Evolutionary conservation across 2,797 vertebrate species (phyloP), one percentile per base, ranked within the genome.

Genomic region (Melanotaenia pygmaea): DNA sequence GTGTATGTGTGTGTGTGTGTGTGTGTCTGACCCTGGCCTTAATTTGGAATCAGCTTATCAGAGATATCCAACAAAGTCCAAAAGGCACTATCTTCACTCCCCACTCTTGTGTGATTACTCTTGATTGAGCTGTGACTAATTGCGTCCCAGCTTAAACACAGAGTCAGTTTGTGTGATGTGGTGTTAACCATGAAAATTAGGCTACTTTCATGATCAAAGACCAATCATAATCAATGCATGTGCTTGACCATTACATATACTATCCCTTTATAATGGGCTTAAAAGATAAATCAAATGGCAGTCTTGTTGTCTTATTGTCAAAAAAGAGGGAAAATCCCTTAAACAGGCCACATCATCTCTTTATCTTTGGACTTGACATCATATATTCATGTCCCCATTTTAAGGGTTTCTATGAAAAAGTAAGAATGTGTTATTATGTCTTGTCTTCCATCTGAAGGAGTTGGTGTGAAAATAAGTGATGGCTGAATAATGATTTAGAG

Each of bases 401-500:
- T 50, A 12, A 53, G 2, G 60, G 43, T 6, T 0, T 14, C 14
- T n/a, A 13, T 30, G 1, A 20, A 20, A 43, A 37, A 26, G 16
- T 30, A 32, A 16, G 38, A 38, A 38, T 47, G 43, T 40, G 38
- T 40, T 40, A 11, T 11, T 11, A 1, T 12, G 16, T 18, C 43
- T 20, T 47, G 7, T 47, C 20, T 47, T 47, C 16, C 54, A 61
- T 51, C 45, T 10, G 11, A 63, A 37, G 2, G 3, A 11, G 40
- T 43, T 0, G 1, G n/a, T 51, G 50, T 51, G 0, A 1, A 20
- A 32, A 20, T 63, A 47, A 67, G 40, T 11, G 3, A 28, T 47
- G 50, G 13, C 56, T 22, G 38, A 45, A 16, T 45, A 89, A 82
- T 87, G 76, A 88, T 79, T 89, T 67, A 76, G 43, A 5, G 57